Base-by-base conservation (phyloP, 2,888 invertebrate genomes). In the Meganola albula region DNA sequence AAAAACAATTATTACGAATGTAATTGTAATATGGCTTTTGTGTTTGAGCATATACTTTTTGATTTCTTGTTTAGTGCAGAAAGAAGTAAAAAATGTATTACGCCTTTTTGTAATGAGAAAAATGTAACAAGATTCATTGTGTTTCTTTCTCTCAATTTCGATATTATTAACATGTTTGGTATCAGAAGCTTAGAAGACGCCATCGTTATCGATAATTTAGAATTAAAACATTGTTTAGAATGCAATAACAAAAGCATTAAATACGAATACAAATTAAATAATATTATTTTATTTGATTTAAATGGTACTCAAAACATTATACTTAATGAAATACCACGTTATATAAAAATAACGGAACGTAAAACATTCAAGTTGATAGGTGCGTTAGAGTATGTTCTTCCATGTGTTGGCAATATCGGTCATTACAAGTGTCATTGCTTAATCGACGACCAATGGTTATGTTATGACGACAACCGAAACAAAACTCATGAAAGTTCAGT, bases 21-120 rank as follows among this genome's bases (percentile, higher is more conserved):
- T 12, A 25, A 35, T 35, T 12, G 34, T 35, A 35, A 35, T 35
- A 35, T 35, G 34, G 34, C 35, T 35, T 35, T 35, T 34, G 20
- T 34, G 20, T 34, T 34, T 34, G 27, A 27, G 14, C 32, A 33
- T 14, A 25, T 31, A 21, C 31, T 31, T 31, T 26, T 27, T 24
- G 24, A 27, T 23, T 27, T 24, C 23, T 28, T 24, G 28, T 34
- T 12, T 24, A 34, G 34, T 34, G 34, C 24, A 12, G 10, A 34
- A 24, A 12, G 23, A 28, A 34, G 12, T 28, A 34, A 34, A 28
- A 12, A 34, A 34, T 34, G 34, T 34, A 20, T 33, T 23, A 33
- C 33, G 27, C 27, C 27, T 28, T 28, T 29, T 24, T 29, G 34
- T 30, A 27, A 34, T 34, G 29, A 23, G 25, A 30, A 35, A 24